Percentiles rank a stretch among this genome's conserved stretches.
phyloP scores from a whole-genome alignment of 2,113 vertebrate species.

The Chamaea fasciata region DNA sequence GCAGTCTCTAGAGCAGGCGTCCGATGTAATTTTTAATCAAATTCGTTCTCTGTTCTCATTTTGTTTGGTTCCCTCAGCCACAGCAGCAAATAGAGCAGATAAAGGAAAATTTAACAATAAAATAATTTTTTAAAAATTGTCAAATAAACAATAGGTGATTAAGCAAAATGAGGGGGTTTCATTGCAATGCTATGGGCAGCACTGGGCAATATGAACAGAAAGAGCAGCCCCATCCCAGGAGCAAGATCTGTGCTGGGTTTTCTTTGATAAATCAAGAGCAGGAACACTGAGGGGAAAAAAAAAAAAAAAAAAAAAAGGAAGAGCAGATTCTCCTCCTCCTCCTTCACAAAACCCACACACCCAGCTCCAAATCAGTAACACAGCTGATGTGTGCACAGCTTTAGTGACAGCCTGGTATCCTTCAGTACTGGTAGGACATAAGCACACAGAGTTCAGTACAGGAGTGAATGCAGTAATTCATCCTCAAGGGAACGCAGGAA shows the following conservation, averaged over 20 bases:
- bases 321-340: conserved; percentile 25
- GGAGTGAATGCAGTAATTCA: not conserved
- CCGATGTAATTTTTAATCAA: not conserved
- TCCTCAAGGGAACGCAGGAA: not conserved
- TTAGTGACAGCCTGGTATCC: not conserved
- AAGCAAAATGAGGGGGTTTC: not conserved
- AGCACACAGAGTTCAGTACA: not conserved
- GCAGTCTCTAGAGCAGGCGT: not conserved
- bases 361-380: not conserved
- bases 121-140: not conserved
- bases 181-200: not conserved
- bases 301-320: not conserved
- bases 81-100: not conserved
- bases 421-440: not conserved
- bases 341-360: conserved; percentile 50
- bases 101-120: not conserved
- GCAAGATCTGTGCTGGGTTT: not conserved
- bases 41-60: not conserved
- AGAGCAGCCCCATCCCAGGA: not conserved
- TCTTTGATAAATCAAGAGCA: not conserved
- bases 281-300: not conserved
- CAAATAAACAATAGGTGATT: not conserved
- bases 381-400: not conserved
- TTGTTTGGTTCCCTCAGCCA: not conserved
- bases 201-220: not conserved